Conservation (phyloP, 2,113 vertebrate genomes). For the Muntiacus reevesi region DNA sequence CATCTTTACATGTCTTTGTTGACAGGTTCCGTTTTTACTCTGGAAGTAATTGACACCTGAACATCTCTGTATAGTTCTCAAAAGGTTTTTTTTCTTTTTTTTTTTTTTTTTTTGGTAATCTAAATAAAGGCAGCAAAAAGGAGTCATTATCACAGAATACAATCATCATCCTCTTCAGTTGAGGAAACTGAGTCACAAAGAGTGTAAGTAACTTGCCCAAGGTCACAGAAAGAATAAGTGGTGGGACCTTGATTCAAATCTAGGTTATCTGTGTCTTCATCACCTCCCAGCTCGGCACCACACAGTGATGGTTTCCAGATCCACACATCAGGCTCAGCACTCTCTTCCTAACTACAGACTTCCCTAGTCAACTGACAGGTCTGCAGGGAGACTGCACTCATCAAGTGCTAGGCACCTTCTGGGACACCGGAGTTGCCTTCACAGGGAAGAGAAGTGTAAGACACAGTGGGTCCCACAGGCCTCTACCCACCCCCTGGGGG, state of each 20-base stretch:
- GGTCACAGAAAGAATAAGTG: not conserved
- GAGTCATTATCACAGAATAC: not conserved
- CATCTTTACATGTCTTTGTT: not conserved
- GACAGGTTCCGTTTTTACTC: not conserved
- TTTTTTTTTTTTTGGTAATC: not conserved
- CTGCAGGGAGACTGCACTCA: not conserved
- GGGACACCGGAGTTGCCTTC: too few relatives aligned
- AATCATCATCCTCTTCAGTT: not conserved
- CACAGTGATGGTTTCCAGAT: not conserved
- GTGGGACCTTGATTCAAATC: not conserved
- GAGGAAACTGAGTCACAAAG: not conserved
- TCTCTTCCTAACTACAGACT: not conserved
- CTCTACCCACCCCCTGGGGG: not conserved
- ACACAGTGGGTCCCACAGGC: not conserved
- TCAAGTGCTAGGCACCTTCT: not conserved
- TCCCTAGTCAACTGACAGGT: not conserved
- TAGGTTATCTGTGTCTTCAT: not conserved
- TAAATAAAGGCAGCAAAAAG: not conserved
- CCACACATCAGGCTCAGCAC: not conserved
- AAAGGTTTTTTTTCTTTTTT: too few relatives aligned
- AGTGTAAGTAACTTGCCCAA: not conserved
- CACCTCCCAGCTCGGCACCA: not conserved
- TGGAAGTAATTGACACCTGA: accelerated
- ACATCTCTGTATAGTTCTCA: not conserved
- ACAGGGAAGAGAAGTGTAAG: not conserved